These are phyloP conservation scores for Eurytoma adleriae DNA, from an alignment of 2,888 invertebrate genomes.

Conservation along the genomic window DNA sequence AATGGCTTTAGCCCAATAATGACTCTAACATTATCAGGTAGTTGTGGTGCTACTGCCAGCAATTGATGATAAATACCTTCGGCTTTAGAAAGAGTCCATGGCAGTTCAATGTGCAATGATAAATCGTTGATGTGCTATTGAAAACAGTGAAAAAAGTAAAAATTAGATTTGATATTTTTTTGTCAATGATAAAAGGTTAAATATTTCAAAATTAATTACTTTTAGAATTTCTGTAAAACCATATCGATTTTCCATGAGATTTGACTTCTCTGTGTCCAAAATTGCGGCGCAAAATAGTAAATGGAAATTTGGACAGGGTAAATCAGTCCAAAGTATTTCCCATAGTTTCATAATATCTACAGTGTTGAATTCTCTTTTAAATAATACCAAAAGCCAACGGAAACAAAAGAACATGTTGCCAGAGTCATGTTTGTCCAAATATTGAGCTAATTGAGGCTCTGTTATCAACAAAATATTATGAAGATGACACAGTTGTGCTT, in stretches of 20 bases:
- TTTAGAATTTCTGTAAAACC: constrained; percentile 98
- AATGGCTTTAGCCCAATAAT: constrained; percentile 83
- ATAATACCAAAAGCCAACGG: constrained; percentile 97
- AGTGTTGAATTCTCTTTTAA: constrained; percentile 95
- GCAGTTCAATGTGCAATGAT: constrained; percentile 90
- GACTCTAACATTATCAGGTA: constrained; percentile 84
- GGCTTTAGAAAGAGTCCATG: constrained; percentile 88
- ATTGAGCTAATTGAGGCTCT: constrained; percentile 90
- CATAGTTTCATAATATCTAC: constrained; percentile 93
- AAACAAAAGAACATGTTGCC: constrained; percentile 99
- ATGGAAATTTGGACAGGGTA: constrained; percentile 97
- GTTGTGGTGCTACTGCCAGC: constrained; percentile 81
- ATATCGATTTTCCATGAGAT: constrained; percentile 93
- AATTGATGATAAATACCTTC: constrained; percentile 96
- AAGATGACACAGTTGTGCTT: constrained; percentile 91
- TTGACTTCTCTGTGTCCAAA: constrained; percentile 90
- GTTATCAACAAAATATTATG: constrained; percentile 88
- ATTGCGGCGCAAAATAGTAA: constrained; percentile 95
- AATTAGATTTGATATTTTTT: constrained; percentile 50
- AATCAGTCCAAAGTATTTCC: constrained; percentile 97
- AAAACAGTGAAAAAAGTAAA: constrained; percentile 66
- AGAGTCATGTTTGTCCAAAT: constrained; percentile 91
- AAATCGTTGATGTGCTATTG: constrained; percentile 95
- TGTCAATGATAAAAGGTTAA: not conserved
- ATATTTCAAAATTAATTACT: constrained; percentile 76